Base-by-base conservation (phyloP, 2,888 invertebrate genomes). In the Dascillus cervinus region DNA sequence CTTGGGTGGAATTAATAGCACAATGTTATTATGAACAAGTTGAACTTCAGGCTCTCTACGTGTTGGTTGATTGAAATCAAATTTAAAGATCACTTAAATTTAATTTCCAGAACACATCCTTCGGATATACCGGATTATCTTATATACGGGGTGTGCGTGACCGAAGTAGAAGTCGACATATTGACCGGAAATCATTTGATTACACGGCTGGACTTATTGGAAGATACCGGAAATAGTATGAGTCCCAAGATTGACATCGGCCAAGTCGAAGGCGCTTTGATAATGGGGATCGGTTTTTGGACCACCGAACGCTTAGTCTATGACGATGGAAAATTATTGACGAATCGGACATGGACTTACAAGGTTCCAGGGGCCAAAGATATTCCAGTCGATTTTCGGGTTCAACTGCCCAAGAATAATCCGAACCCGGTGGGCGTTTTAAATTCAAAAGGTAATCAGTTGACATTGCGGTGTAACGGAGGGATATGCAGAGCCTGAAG, bases 281-380 rank as follows among this genome's bases (percentile, higher is more conserved):
- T 69, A 2, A 72, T 73, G 72, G 73, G 72, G 0, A 41, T 70
- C 2, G 88, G 89, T 2, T 82, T 80, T 48, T 84, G 78, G 74
- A 77, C 82, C 1, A 73, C 71, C 1, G 89, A 90, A 53, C 72
- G 82, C 43, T 53, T 81, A 5, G 61, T 78, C 1, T 79, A 83
- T 42, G 62, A 70, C 3, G 77, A 74, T 3, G 88, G 85, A 1
- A 69, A 71, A 44, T 56, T 83, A 3, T 65, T 82, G 3, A 85
- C 85, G 2, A 74, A 79, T 48, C 72, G 83, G 29, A 85, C 87
- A 2, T 88, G 87, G 87, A 81, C 72, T 29, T 85, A 85, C 50
- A 82, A 83, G 44, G 75, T 78, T 2, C 84, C 84, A 0, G 80
- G 81, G 1, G 73, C 75, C 1, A 82, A 80, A 51, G 85, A 85